Evolutionary conservation across 2,113 vertebrate genomes (phyloP), one percentile per base, ranked within the genome.

Genomic region (Passer montanus): DNA sequence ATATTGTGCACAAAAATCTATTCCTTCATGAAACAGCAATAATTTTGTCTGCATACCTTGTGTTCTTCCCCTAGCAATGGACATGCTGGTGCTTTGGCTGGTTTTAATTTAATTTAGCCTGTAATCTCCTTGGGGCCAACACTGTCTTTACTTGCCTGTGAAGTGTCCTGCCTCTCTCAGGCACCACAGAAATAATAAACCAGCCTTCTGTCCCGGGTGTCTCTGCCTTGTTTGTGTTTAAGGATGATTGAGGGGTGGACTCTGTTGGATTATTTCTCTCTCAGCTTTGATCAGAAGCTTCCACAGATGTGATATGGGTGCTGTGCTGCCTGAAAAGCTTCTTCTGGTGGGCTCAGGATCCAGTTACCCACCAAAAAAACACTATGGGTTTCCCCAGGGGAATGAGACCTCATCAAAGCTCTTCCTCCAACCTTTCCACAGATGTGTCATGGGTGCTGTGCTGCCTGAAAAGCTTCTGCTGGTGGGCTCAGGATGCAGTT

Each of bases 381-480:
- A 7, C 7, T 16, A 2, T 4, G 31, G 24, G 9, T 35, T 55
- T 69, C 26, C 30, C 3, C 6, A 20, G 13, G 39, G 37, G 50
- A 64, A 39, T 0, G 0, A 74, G 50, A 23, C 43, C 15, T 50
- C 10, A 6, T 10, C 23, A 60, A 14, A 78, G 35, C 55, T 55
- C 50, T 11, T n/a, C 7, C 26, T 60, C 35, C 11, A 13, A 8
- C 31, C 28, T n/a, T 72, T 60, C 53, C 46, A 60, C 53, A 75
- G 74, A 4, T 11, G 10, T 1, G 26, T 35, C 6, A 3, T 0
- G 1, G 11, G 2, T 4, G 19, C n/a, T 43, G 20, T 46, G 46
- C 30, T 56, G 39, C 15, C 70, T 60, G 72, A 21, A 49, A 44
- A 67, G 35, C 21, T 60, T 22, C 47, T 22, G n/a, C 39, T 28